A percentile compares a stretch with the other conserved stretches of the same genome.
Evolutionary conservation across 1,140 invertebrate species (phyloP).

Genomic region (Lucilia sericata): DNA sequence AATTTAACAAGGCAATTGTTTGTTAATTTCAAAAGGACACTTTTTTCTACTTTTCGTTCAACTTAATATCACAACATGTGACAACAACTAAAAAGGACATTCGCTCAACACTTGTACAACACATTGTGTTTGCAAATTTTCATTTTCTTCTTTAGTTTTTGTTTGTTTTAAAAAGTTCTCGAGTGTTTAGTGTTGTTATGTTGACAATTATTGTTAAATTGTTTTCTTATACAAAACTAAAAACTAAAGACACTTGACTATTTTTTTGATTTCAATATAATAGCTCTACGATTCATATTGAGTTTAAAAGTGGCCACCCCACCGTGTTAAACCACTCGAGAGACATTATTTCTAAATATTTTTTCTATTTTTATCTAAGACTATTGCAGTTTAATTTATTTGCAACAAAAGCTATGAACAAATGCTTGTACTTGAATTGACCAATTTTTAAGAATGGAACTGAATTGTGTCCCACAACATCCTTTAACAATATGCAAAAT

Average conservation of each 20-base stretch:
- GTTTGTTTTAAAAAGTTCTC: background rate
- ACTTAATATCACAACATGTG: constrained; percentile 31
- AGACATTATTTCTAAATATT: background rate
- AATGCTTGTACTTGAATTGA: background rate
- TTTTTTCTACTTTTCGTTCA: background rate
- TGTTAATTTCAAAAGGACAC: background rate
- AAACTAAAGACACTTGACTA: constrained; percentile 16
- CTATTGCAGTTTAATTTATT: constrained; percentile 21
- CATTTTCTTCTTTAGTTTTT: background rate
- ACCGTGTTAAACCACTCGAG: constrained; percentile 9
- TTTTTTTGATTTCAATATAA: constrained; percentile 28
- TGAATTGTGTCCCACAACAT: background rate
- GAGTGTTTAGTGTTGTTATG: background rate
- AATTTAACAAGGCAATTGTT: constrained; percentile 12
- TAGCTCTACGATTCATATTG: background rate
- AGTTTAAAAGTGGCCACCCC: constrained; percentile 3
- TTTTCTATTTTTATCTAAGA: too few species aligned
- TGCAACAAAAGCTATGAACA: constrained; percentile 13
- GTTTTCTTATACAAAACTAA: background rate
- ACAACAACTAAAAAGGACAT: background rate
- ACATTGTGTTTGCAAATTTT: background rate
- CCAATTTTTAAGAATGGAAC: background rate
- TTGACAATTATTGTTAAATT: background rate
- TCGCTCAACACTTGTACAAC: constrained; percentile 22
- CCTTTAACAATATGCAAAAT: constrained; percentile 11